Conservation (phyloP, 2,797 vertebrate species). For the Hapalemur alaotrensis region DNA sequence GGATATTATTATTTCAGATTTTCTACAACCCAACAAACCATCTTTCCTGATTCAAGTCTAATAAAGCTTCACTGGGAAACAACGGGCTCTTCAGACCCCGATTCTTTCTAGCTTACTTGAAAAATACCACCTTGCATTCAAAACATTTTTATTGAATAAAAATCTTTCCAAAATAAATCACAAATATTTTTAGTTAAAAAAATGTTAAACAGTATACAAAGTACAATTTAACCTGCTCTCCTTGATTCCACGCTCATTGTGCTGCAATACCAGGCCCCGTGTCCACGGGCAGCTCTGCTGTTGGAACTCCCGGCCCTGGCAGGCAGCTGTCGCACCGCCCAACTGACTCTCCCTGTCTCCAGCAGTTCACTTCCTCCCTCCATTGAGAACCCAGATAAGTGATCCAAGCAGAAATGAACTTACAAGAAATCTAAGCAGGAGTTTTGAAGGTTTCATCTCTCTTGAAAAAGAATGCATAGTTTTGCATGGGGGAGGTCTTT, state of each 20-base stretch:
- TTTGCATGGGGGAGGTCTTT: background rate
- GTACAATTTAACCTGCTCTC: background rate
- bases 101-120: background rate
- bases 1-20: background rate
- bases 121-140: background rate
- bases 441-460: background rate
- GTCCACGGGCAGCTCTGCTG: accelerated
- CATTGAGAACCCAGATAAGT: background rate
- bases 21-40: background rate
- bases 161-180: background rate
- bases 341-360: no score
- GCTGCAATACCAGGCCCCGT: accelerated
- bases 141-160: background rate
- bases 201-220: background rate
- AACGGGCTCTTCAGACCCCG: background rate
- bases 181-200: background rate
- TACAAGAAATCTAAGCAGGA: background rate
- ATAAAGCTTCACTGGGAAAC: background rate
- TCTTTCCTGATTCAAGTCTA: background rate
- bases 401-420: background rate
- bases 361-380: background rate
- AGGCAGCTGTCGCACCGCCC: background rate
- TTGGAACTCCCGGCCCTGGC: accelerated
- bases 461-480: background rate
- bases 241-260: background rate